These are phyloP conservation scores for Sepioteuthis lessoniana DNA, from an alignment of 2,888 invertebrate genomes.

Conservation along the genomic window DNA sequence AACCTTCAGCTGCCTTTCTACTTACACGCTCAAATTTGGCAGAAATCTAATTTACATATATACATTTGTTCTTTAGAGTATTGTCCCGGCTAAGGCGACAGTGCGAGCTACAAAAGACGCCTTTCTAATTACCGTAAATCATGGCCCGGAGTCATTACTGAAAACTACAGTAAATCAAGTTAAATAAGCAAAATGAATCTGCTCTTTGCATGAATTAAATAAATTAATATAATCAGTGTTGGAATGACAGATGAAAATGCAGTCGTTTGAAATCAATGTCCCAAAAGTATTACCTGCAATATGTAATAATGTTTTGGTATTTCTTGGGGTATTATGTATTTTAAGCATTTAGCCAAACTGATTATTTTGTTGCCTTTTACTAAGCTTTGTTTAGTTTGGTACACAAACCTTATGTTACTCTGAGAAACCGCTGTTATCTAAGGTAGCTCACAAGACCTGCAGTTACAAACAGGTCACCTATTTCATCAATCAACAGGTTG, in stretches of 20 bases:
- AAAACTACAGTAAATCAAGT: not conserved
- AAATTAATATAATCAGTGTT: not conserved
- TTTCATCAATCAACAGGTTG: no score
- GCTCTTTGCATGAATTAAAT: not conserved
- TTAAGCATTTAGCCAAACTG: no score
- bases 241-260: not conserved
- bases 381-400: no score
- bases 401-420: no score
- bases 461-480: no score
- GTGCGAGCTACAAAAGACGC: not conserved
- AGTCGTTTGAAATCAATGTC: not conserved
- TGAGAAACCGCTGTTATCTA: no score
- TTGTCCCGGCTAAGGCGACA: not conserved
- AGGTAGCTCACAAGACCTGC: no score
- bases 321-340: no score
- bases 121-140: not conserved
- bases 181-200: not conserved
- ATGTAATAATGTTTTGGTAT: no score
- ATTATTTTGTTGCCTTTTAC: no score
- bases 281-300: not conserved
- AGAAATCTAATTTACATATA: not conserved
- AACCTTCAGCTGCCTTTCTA: not conserved
- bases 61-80: not conserved
- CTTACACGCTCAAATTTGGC: not conserved
- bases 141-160: not conserved